These are phyloP conservation scores for Hippocampus abdominalis DNA, from an alignment of 2,113 vertebrate species.

Conservation along the genomic window DNA sequence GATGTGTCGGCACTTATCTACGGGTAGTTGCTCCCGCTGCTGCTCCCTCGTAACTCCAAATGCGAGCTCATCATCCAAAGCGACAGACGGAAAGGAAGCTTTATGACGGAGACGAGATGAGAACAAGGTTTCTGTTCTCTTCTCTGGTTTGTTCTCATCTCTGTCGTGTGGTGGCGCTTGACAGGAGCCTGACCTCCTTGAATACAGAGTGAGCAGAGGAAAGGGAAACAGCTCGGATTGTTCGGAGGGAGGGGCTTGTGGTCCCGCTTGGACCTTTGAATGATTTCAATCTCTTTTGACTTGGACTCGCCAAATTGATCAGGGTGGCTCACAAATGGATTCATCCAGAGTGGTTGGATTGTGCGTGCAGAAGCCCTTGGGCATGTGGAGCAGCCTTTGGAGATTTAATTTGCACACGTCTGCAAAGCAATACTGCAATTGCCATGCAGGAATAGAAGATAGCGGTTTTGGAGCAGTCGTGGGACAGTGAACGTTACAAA, in stretches of 20 bases:
- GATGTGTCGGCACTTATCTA: background rate
- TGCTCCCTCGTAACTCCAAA: background rate
- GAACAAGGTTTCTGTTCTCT: slow-evolving; percentile 17
- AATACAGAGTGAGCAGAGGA: slow-evolving; percentile 58
- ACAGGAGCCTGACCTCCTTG: slow-evolving; percentile 62
- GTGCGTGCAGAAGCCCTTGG: background rate
- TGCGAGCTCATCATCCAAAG: background rate
- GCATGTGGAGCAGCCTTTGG: slow-evolving; percentile 11
- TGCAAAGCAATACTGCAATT: slow-evolving; percentile 18
- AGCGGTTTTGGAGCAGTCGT: no score
- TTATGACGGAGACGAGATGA: background rate
- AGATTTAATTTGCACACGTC: slow-evolving; percentile 36
- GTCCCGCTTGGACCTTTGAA: slow-evolving; percentile 15
- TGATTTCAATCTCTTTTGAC: slow-evolving; percentile 13
- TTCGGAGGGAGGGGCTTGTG: slow-evolving; percentile 33
- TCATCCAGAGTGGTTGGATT: background rate
- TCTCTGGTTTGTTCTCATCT: slow-evolving; percentile 32
- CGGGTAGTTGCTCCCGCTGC: background rate
- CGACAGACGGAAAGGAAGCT: background rate
- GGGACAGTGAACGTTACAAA: no score
- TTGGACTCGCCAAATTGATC: slow-evolving; percentile 25
- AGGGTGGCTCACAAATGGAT: slow-evolving; percentile 4
- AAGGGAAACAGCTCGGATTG: slow-evolving; percentile 50
- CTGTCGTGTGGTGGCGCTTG: slow-evolving; percentile 42
- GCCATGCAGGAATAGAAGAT: slow-evolving; percentile 33